Evolutionary conservation across 1,140 invertebrate species (phyloP), one percentile per base, ranked within the genome.

Genomic region (Zophobas morio): DNA sequence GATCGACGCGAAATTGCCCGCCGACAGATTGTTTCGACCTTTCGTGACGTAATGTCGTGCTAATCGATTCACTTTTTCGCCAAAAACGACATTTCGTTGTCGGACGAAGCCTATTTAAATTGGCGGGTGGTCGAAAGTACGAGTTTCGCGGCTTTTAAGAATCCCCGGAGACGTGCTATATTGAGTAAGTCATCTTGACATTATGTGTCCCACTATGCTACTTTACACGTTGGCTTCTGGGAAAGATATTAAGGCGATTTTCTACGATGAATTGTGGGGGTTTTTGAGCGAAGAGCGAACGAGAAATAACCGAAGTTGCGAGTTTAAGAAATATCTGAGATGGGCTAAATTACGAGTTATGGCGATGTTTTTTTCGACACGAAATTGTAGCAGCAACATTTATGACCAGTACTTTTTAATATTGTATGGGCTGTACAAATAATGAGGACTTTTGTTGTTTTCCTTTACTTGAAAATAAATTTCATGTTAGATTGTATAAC

Each of bases 191-290:
- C 60, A 66, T 66, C 60, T 2, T 66, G 60, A 66, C 60, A 66
- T 66, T 66, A 66, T 66, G 60, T 46, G 37, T 66, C 60, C 60
- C 60, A 20, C 60, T 66, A 34, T 66, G 60, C 60, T 66, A 66
- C 40, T 66, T 66, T 66, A 66, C 60, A 40, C 60, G 60, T 66
- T 66, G 39, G 37, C 60, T 66, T 66, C 60, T 66, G 39, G 60
- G 60, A 42, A 66, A 66, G 60, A 66, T 66, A 66, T 66, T 66
- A 66, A 66, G 60, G 39, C 37, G 39, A 42, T 66, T 66, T 66
- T 66, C 60, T 32, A 4, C 60, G 4, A n/a, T 66, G 39, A 66
- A 42, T 66, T 66, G 60, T 66, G 8, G 60, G 20, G 60, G 3
- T 66, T 6, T 66, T 33, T 6, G 1, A 1, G 4, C 5, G 39